Percentiles rank a stretch among this genome's conserved stretches.
phyloP scores from a whole-genome alignment of 1,140 invertebrate genomes.

The Andricus grossulariae region DNA sequence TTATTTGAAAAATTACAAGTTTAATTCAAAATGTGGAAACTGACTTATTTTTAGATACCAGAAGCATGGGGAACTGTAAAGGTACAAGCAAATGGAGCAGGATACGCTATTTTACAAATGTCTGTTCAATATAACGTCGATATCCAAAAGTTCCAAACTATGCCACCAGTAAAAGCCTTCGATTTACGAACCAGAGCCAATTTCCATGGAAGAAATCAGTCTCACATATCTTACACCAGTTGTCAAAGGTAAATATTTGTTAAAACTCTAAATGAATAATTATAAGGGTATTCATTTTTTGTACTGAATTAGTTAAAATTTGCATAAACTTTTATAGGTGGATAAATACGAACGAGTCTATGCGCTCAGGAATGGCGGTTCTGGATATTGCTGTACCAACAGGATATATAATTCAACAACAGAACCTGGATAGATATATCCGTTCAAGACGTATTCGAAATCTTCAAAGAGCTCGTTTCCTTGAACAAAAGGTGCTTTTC shows the following conservation, averaged over 20 bases:
- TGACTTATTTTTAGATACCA: slow-evolving; percentile 81
- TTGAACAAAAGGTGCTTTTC: slow-evolving; percentile 90
- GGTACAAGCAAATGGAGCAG: slow-evolving; percentile 91
- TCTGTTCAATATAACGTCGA: slow-evolving; percentile 97
- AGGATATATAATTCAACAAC: slow-evolving; percentile 95
- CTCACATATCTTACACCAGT: slow-evolving; percentile 88
- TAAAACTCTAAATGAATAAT: slow-evolving; percentile 25
- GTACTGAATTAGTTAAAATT: slow-evolving; percentile 20
- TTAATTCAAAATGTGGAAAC: slow-evolving; percentile 34
- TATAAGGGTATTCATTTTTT: slow-evolving; percentile 6
- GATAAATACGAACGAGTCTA: slow-evolving; percentile 85
- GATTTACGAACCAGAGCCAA: slow-evolving; percentile 82
- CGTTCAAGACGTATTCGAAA: slow-evolving; percentile 84
- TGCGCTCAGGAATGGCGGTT: slow-evolving; percentile 92
- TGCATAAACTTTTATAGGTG: slow-evolving; percentile 77
- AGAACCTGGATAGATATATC: slow-evolving; percentile 90
- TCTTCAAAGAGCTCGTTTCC: slow-evolving; percentile 89
- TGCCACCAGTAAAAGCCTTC: slow-evolving; percentile 88
- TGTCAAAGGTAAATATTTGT: slow-evolving; percentile 83
- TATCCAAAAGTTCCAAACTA: slow-evolving; percentile 88
- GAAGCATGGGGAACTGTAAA: slow-evolving; percentile 95
- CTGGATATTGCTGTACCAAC: slow-evolving; percentile 94
- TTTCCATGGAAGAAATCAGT: slow-evolving; percentile 94
- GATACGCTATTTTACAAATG: slow-evolving; percentile 94
- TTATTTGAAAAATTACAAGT: neutral